Evolutionary conservation across 2,797 vertebrate species (phyloP).

Genomic region (Syngnathus rostellatus): DNA sequence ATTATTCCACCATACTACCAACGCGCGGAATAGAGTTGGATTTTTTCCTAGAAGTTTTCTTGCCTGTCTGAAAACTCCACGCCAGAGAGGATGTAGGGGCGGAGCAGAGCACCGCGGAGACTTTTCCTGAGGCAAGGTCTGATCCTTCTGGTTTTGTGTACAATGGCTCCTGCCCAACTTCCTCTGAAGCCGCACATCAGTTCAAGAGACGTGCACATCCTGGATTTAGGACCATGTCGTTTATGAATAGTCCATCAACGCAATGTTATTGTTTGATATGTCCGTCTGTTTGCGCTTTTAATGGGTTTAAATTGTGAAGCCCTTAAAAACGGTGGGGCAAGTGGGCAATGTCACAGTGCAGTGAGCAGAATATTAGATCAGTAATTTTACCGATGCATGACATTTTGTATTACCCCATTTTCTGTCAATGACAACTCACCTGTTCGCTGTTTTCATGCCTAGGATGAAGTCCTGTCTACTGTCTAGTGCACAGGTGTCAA

Average conservation of each 20-base stretch:
- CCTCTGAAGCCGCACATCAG: slow-evolving; percentile 26
- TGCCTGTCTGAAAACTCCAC: slow-evolving; percentile 18
- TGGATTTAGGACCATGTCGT: neutral
- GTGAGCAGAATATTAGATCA: too few relatives aligned
- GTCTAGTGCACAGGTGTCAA: too few relatives aligned
- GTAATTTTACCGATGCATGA: neutral
- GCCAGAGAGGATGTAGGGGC: slow-evolving; percentile 53
- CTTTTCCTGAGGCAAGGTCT: slow-evolving; percentile 39
- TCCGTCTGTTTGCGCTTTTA: too few relatives aligned
- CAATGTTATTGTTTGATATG: too few relatives aligned
- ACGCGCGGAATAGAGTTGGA: slow-evolving; percentile 13
- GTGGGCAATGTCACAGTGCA: too few relatives aligned
- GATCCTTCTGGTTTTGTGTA: slow-evolving; percentile 26
- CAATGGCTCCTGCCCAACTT: slow-evolving; percentile 38
- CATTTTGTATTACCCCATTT: neutral
- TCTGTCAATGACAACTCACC: neutral
- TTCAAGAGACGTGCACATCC: neutral
- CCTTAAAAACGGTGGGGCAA: too few relatives aligned
- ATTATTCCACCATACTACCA: slow-evolving; percentile 14
- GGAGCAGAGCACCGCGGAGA: slow-evolving; percentile 42
- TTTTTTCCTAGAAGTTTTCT: slow-evolving; percentile 43
- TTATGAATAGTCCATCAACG: too few relatives aligned
- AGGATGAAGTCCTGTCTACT: too few relatives aligned
- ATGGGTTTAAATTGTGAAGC: too few relatives aligned
- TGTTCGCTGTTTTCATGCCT: neutral